A percentile compares a stretch with the other conserved stretches of the same genome.
Conservation (phyloP, 2,888 invertebrate species). For the Drosophila greeni region DNA sequence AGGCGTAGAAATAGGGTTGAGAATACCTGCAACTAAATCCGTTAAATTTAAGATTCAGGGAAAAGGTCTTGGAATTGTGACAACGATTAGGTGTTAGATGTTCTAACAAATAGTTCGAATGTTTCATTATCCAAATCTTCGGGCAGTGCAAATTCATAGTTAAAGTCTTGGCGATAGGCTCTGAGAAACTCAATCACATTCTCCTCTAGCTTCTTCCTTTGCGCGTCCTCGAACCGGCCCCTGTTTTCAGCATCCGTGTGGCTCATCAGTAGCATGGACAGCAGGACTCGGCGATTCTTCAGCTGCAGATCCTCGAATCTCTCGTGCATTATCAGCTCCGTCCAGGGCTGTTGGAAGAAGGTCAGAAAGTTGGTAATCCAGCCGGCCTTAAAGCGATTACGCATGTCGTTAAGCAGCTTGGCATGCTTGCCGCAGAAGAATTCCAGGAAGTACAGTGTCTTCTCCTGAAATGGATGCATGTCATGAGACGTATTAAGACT, state of each 20-base stretch:
- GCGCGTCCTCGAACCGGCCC: slow-evolving; percentile 13
- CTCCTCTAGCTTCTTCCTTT: slow-evolving; percentile 46
- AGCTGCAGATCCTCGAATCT: slow-evolving; percentile 59
- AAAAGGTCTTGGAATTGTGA: background rate
- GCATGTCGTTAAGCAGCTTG: slow-evolving; percentile 65
- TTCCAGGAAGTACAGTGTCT: slow-evolving; percentile 61
- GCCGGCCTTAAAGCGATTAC: slow-evolving; percentile 49
- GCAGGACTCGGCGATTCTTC: slow-evolving; percentile 31
- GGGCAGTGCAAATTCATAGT: slow-evolving; percentile 62
- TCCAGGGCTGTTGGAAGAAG: slow-evolving; percentile 67
- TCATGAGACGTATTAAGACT: background rate
- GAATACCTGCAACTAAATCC: background rate
- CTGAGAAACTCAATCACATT: slow-evolving; percentile 64
- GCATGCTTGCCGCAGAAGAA: slow-evolving; percentile 72
- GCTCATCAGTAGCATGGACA: slow-evolving; percentile 34
- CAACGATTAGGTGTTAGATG: background rate
- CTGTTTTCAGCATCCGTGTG: background rate
- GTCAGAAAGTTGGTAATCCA: slow-evolving; percentile 61
- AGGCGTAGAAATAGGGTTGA: background rate
- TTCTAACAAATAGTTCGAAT: background rate
- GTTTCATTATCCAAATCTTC: slow-evolving; percentile 54
- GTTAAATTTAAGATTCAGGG: too few relatives aligned
- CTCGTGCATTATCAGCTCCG: slow-evolving; percentile 71
- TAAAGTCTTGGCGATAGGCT: slow-evolving; percentile 62
- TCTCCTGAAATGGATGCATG: background rate